Base-by-base conservation (phyloP, 92 coral and sea anemone species). In the Porites divaricata region DNA sequence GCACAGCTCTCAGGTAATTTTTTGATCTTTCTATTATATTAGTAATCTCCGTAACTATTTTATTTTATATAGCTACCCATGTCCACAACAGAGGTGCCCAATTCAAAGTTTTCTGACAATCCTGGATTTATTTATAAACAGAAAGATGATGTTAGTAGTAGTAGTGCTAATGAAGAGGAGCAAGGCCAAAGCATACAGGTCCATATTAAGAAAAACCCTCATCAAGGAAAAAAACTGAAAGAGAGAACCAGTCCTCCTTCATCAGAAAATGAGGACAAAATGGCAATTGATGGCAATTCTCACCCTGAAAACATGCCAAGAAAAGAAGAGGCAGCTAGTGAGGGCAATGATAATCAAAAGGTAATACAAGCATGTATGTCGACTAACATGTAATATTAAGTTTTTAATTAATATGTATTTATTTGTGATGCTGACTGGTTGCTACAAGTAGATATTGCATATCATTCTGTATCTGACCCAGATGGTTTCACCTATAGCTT, bases 241-340 rank as follows among this genome's bases (percentile, higher is more conserved):
- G 90, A 81, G 21, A 79, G 93, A 14, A 90, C 81, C 4, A 85
- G 90, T 69, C 88, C 93, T 17, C 69, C 85, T 1, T 76, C 93
- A 10, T 79, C 93, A 25, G 93, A 90, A 53, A 77, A 65, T 77
- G 91, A 90, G 10, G 71, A 80, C 15, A 68, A 81, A 16, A 72
- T 79, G 20, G 28, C 16, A 22, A n/a, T 16, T 13, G 81, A 67
- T 12, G 59, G 45, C n/a, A 11, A 17, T 72, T 63, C 71, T 26
- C 79, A 74, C 2, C 62, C 13, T 12, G 73, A 57, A 19, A 13
- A 13, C 51, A 66, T 25, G 63, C 10, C 62, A 45, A 22, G 54
- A 50, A 74, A 81, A 56, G 24, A 58, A 6, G 70, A 54, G 12
- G 22, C 15, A 52, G 69, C 51, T 19, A 16, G 6, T 12, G 26